Conservation (phyloP, 2,888 invertebrate species). For the Pecten maximus region DNA sequence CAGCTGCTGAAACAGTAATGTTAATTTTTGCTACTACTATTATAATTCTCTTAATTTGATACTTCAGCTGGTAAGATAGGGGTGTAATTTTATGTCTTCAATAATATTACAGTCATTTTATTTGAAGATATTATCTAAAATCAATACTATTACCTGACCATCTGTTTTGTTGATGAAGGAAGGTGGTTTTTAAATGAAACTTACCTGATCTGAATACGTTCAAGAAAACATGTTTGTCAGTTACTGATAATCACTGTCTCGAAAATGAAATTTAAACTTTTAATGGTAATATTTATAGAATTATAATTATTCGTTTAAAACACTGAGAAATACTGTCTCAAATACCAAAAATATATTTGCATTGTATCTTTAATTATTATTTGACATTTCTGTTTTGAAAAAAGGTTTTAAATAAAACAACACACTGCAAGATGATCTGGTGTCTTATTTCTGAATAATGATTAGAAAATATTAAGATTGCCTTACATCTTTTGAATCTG, state of each 20-base stretch:
- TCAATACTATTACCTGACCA: not conserved
- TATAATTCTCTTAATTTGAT: not conserved
- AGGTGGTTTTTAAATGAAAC: not conserved
- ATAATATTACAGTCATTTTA: not conserved
- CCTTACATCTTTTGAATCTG: not conserved
- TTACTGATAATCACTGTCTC: not conserved
- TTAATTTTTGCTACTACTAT: not conserved
- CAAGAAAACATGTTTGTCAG: not conserved
- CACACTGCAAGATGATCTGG: not conserved
- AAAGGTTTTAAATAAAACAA: not conserved
- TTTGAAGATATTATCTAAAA: not conserved
- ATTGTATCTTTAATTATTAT: constrained; percentile 1
- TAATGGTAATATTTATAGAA: not conserved
- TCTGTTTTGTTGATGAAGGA: not conserved
- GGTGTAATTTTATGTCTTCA: not conserved
- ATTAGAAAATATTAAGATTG: not conserved
- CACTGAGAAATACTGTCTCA: not conserved
- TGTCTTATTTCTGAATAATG: not conserved
- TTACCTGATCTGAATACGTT: not conserved
- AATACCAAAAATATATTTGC: not conserved
- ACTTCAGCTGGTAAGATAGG: not conserved
- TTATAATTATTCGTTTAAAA: not conserved
- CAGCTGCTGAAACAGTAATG: not conserved
- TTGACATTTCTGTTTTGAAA: not conserved
- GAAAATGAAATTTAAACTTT: not conserved